Conservation (phyloP, 2,113 vertebrate species). For the Elanus axillaris region DNA sequence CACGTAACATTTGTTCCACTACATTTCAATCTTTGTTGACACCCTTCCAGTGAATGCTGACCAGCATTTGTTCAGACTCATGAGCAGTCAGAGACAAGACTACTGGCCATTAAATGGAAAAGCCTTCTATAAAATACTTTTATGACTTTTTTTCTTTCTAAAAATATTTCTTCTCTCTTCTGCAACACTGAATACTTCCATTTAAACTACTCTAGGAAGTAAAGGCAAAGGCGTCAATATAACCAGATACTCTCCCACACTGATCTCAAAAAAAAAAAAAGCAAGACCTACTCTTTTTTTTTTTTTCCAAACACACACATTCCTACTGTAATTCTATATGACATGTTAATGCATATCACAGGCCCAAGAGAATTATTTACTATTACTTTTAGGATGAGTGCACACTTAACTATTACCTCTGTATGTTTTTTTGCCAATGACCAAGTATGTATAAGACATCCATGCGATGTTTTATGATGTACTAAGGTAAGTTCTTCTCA, state of each 20-base stretch:
- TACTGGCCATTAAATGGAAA: background rate
- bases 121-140: background rate
- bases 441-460: background rate
- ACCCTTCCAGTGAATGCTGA: background rate
- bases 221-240: background rate
- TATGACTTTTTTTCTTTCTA: background rate
- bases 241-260: background rate
- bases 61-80: background rate
- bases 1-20: background rate
- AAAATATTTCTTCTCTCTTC: background rate
- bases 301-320: background rate
- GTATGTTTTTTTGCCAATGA: background rate
- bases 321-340: background rate
- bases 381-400: background rate
- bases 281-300: background rate
- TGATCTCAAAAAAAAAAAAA: background rate
- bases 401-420: background rate
- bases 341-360: background rate
- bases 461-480: background rate
- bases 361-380: background rate
- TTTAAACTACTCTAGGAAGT: background rate
- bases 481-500: background rate
- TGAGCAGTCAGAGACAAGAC: background rate
- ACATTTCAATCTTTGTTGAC: background rate
- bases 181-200: background rate